Base-by-base conservation (phyloP, 2,888 invertebrate species). In the Phaedon cochleariae region DNA sequence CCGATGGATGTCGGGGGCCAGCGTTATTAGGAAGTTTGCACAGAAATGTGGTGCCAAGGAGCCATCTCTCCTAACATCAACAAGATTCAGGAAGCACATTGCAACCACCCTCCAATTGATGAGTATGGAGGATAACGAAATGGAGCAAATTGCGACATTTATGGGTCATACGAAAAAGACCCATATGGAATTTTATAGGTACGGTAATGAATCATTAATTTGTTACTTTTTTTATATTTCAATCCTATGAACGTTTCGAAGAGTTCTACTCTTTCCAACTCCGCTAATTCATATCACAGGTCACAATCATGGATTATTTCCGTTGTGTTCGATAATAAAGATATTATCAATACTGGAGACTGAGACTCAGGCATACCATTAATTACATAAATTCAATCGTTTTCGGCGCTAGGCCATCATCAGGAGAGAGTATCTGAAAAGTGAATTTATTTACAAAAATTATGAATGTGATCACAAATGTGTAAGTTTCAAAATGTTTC, bases 101-200 rank as follows among this genome's bases (percentile, higher is more conserved):
- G 69, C 67, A 12, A 70, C 68, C 10, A 70, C 61, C 49, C 59
- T 70, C 18, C 68, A 70, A 60, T 20, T 69, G 18, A 65, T 71
- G 65, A 69, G 48, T 54, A 49, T 68, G 21, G 46, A 69, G 18
- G 18, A 55, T 4, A 54, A 64, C 53, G 71, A 71, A 55, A 69
- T 70, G 68, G 62, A 70, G 20, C 67, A 69, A 64, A 63, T 69
- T 37, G 64, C 69, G 18, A 57, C 53, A 21, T 71, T 71, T 54
- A 69, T 71, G 71, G 69, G 69, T 9, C 67, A 69, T 29, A 65
- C 65, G 31, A 51, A 62, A 59, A 71, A 71, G 62, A 73, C 71
- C 1, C 75, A 74, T 59, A 34, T 60, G 5, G 63, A 67, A 54
- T 67, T 61, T 48, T 67, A 64, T 17, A 60, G 63, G 64, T 58